phyloP scores from a whole-genome alignment of 1,140 invertebrate species.

The Thrips palmi region DNA sequence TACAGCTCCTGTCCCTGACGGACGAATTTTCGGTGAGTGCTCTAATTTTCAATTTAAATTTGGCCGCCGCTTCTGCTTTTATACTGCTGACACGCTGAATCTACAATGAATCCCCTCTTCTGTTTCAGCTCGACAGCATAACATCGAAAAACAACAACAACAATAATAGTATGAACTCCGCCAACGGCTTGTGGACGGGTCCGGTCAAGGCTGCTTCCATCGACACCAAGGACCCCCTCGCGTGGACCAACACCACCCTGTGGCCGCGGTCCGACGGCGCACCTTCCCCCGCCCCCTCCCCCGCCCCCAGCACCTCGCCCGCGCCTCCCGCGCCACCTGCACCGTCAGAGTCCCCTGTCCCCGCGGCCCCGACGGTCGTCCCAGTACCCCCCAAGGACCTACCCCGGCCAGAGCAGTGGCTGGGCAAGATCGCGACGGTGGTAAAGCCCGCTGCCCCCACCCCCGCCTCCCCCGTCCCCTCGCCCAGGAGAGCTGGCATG shows the following conservation, averaged over 20 bases:
- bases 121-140: background rate
- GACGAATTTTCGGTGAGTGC: slow-evolving; percentile 22
- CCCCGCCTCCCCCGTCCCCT: slow-evolving; percentile 11
- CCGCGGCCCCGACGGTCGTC: slow-evolving; percentile 24
- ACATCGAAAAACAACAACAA: background rate
- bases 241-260: background rate
- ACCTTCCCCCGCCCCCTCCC: background rate
- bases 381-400: slow-evolving; percentile 25
- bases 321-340: slow-evolving; percentile 23
- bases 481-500: slow-evolving; percentile 26
- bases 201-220: background rate
- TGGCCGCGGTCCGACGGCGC: too few species aligned
- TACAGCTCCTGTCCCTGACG: slow-evolving; percentile 54
- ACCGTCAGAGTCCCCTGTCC: slow-evolving; percentile 24
- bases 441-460: slow-evolving; percentile 15
- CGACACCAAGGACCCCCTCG: slow-evolving; percentile 1
- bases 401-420: slow-evolving; percentile 57
- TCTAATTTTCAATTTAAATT: slow-evolving; percentile 27
- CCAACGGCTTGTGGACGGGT: background rate
- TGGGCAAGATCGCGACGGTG: slow-evolving; percentile 43
- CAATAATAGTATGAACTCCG: background rate
- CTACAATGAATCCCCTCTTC: background rate
- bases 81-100: background rate
- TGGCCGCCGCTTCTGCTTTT: background rate
- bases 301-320: slow-evolving; percentile 18